These are phyloP conservation scores for Tursiops truncatus DNA, from an alignment of 2,113 vertebrate genomes.

Conservation along the genomic window DNA sequence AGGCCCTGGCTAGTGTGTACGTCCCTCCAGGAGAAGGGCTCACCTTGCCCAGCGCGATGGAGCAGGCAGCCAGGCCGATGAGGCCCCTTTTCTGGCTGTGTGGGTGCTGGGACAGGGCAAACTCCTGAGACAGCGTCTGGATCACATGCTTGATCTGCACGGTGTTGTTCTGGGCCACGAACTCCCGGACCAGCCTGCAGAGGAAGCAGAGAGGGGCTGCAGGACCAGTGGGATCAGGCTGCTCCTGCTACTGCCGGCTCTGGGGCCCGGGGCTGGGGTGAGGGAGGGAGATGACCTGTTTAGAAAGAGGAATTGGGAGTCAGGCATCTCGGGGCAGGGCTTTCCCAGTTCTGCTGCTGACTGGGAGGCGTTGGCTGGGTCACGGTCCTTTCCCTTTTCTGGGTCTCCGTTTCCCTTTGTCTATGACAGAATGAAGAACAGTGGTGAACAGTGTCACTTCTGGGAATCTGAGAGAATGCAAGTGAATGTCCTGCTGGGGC, in stretches of 20 bases:
- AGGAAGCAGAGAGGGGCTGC: constrained; percentile 10
- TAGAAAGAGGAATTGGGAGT: neutral
- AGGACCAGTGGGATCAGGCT: neutral
- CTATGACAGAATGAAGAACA: neutral
- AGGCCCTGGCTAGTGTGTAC: accelerated
- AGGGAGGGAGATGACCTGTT: neutral
- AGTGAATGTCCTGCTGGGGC: neutral
- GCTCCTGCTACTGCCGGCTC: neutral
- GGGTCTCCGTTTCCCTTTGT: neutral
- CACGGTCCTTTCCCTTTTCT: neutral
- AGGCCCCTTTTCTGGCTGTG: constrained; percentile 99
- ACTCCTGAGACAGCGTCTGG: constrained; percentile 96
- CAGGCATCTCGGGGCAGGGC: neutral
- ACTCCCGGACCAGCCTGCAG: constrained; percentile 94
- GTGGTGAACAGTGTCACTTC: neutral
- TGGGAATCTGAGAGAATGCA: neutral
- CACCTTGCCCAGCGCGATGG: constrained; percentile 96
- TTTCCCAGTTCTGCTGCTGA: neutral
- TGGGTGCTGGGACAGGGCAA: constrained; percentile 96
- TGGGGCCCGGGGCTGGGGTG: neutral
- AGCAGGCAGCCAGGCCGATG: constrained; percentile 96
- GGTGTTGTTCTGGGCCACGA: constrained; percentile 96
- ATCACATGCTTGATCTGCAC: constrained; percentile 92
- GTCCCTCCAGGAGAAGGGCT: neutral
- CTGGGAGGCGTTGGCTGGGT: neutral